Percentiles rank a stretch among this genome's conserved stretches.
Evolutionary conservation across 2,797 vertebrate species (phyloP).

Genomic region (Cottoperca gobio): DNA sequence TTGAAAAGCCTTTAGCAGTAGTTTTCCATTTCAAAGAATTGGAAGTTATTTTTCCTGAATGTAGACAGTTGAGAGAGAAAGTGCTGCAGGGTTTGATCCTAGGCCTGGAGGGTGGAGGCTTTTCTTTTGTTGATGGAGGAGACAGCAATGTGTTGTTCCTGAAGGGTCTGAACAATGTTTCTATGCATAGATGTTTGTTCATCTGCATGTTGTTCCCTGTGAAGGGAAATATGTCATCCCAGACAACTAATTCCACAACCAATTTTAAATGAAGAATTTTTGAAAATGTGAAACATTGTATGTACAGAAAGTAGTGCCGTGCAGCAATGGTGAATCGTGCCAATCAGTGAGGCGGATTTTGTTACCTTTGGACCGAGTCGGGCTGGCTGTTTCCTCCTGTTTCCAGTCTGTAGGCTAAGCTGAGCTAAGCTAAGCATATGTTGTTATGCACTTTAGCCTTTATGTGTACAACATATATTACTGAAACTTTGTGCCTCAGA

Average conservation of each 20-base stretch:
- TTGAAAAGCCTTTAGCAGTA: conserved; percentile 53
- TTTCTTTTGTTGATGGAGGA: conserved; percentile 12
- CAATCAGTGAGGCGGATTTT: not conserved
- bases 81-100: conserved; percentile 33
- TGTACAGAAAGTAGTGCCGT: not conserved
- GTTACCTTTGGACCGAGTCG: not conserved
- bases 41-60: conserved; percentile 52
- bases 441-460: not conserved
- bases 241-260: not conserved
- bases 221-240: not conserved
- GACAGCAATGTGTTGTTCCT: not conserved
- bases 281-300: no score
- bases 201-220: not conserved
- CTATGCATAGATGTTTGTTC: not conserved
- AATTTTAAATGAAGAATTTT: not conserved
- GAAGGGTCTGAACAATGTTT: not conserved
- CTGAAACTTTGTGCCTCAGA: not conserved
- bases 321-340: not conserved
- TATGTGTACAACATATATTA: not conserved
- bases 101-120: not conserved
- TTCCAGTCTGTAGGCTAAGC: not conserved
- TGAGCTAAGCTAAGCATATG: not conserved
- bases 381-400: not conserved
- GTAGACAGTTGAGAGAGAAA: conserved; percentile 30
- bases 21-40: conserved; percentile 65